These are phyloP conservation scores for Nixonia krombeini DNA, from an alignment of 1,140 invertebrate species.

Conservation along the genomic window DNA sequence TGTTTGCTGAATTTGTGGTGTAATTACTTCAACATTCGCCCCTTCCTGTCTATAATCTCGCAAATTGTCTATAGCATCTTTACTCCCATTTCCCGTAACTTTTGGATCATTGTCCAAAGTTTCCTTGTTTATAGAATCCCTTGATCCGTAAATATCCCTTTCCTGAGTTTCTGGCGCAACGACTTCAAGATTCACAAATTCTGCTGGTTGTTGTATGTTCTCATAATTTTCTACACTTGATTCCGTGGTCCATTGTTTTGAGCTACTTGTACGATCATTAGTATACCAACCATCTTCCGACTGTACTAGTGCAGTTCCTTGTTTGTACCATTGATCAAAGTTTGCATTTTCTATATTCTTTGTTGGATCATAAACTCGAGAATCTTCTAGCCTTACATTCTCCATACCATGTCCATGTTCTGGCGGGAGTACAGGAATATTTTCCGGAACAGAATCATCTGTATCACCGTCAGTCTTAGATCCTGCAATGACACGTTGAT, in stretches of 20 bases:
- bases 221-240: conserved; percentile 66
- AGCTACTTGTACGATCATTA: conserved; percentile 52
- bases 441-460: conserved; percentile 36
- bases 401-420: conserved; percentile 28
- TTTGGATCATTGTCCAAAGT: conserved; percentile 64
- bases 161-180: conserved; percentile 56
- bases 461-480: conserved; percentile 12
- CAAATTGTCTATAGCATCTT: conserved; percentile 32
- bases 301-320: conserved; percentile 34
- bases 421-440: conserved; percentile 31
- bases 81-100: conserved; percentile 21
- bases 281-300: conserved; percentile 39
- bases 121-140: conserved; percentile 66
- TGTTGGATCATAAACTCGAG: not conserved
- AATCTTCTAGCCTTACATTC: conserved; percentile 6
- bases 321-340: conserved; percentile 69
- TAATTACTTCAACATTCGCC: conserved; percentile 57
- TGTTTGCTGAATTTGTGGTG: conserved; percentile 47
- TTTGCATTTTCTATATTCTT: conserved; percentile 34
- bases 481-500: conserved; percentile 1
- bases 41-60: conserved; percentile 57
- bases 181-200: conserved; percentile 66
- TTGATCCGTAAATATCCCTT: conserved; percentile 61
- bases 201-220: conserved; percentile 60
- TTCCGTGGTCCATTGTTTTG: no score